Conservation (phyloP, 2,888 invertebrate species). For the Eledona agricola region DNA sequence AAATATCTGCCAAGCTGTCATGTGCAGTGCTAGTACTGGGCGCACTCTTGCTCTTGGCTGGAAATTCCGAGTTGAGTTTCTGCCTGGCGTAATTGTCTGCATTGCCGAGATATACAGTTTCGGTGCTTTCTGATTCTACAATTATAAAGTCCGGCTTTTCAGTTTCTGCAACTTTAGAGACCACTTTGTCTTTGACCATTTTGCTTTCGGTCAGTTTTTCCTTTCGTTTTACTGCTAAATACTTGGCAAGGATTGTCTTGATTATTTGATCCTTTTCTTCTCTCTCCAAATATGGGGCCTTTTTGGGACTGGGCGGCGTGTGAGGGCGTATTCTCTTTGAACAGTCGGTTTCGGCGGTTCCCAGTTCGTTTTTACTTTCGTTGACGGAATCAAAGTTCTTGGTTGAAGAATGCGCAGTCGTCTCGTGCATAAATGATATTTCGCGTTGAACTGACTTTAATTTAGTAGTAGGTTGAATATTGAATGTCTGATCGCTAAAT, state of each 20-base stretch:
- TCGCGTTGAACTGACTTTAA: too few species aligned
- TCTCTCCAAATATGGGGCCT: too few species aligned
- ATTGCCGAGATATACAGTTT: constrained; percentile 1
- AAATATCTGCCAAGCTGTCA: constrained; percentile 26
- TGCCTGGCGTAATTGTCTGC: constrained; percentile 1
- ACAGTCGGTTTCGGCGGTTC: too few species aligned
- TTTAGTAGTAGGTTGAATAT: too few species aligned
- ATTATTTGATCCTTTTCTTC: constrained; percentile 20
- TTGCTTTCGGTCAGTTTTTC: neutral
- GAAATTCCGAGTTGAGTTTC: constrained; percentile 12
- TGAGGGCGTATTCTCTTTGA: too few species aligned
- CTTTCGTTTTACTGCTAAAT: constrained; percentile 15
- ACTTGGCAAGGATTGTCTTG: constrained; percentile 20
- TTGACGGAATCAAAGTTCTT: too few species aligned
- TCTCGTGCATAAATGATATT: too few species aligned
- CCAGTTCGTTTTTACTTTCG: too few species aligned
- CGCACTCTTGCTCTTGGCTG: constrained; percentile 21
- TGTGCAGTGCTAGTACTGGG: constrained; percentile 15
- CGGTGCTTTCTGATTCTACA: constrained; percentile 3
- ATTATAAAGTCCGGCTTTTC: constrained; percentile 1
- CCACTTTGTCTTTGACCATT: neutral
- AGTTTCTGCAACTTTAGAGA: neutral
- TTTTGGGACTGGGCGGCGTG: too few species aligned
- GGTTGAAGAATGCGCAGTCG: too few species aligned
- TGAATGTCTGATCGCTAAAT: too few species aligned